phyloP scores from a whole-genome alignment of 2,113 vertebrate species.

The Ranitomeya imitator region DNA sequence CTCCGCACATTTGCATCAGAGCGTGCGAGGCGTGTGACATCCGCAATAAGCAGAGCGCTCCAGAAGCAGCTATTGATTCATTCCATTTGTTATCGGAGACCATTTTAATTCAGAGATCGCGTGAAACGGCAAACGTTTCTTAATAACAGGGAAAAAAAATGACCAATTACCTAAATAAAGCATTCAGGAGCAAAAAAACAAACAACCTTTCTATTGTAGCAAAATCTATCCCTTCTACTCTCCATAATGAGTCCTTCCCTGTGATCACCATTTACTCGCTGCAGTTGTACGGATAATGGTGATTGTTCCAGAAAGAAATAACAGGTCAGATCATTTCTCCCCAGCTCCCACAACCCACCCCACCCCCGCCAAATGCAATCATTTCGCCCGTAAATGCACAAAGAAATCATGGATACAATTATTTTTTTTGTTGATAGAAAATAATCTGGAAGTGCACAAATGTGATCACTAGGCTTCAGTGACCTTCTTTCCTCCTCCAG shows the following conservation, averaged over 20 bases:
- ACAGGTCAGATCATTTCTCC: not conserved
- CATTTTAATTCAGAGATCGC: not conserved
- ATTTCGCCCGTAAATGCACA: not conserved
- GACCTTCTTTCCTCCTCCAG: not conserved
- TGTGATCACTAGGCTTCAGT: not conserved
- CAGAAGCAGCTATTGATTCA: not conserved
- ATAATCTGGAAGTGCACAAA: not conserved
- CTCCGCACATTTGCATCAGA: constrained; percentile 9
- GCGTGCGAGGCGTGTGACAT: not conserved
- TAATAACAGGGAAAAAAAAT: not conserved
- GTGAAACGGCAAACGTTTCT: not conserved
- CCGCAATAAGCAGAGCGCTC: constrained; percentile 7
- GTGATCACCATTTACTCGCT: not conserved
- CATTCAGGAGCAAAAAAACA: not conserved
- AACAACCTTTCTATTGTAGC: not conserved
- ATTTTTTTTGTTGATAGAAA: not conserved
- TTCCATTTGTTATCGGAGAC: not conserved
- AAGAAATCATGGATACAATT: not conserved
- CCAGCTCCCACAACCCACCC: not conserved
- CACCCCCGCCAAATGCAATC: not conserved
- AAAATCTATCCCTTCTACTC: not conserved
- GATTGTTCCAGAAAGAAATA: not conserved
- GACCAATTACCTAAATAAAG: not conserved
- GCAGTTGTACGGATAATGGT: not conserved
- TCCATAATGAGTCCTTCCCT: not conserved